phyloP scores from a whole-genome alignment of 2,888 invertebrate species.

The Theretra japonica region DNA sequence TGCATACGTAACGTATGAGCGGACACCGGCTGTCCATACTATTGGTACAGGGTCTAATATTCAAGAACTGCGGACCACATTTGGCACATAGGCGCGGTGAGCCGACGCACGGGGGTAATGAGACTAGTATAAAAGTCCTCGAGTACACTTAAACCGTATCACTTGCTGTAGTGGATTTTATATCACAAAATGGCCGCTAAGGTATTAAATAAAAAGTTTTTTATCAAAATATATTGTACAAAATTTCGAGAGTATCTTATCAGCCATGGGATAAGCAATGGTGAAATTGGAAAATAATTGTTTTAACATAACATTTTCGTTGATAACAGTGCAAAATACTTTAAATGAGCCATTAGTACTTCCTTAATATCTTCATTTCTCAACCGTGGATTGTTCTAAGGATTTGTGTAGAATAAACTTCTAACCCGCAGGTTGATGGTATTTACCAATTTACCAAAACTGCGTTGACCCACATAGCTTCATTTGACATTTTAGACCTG shows the following conservation, averaged over 20 bases:
- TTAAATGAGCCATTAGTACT: background rate
- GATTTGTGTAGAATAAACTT: background rate
- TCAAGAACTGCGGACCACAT: conserved; percentile 47
- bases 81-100: conserved; percentile 46
- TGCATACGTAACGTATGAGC: conserved; percentile 19
- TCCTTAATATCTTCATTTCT: no score
- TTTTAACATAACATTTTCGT: no score
- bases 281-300: background rate
- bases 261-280: background rate
- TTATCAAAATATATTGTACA: background rate
- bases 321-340: background rate
- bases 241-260: background rate
- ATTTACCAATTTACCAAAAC: conserved; percentile 2
- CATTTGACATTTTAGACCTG: conserved; percentile 17
- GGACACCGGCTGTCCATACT: conserved; percentile 18
- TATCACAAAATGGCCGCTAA: conserved; percentile 81
- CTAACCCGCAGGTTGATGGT: background rate
- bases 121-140: conserved; percentile 74
- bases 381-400: background rate
- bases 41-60: conserved; percentile 47
- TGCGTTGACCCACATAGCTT: conserved; percentile 23
- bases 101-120: conserved; percentile 67
- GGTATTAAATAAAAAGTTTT: conserved; percentile 57
- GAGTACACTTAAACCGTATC: conserved; percentile 67
- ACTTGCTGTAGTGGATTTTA: conserved; percentile 75